Base-by-base conservation (phyloP, 2,888 invertebrate species). In the Apotomis betuletana region DNA sequence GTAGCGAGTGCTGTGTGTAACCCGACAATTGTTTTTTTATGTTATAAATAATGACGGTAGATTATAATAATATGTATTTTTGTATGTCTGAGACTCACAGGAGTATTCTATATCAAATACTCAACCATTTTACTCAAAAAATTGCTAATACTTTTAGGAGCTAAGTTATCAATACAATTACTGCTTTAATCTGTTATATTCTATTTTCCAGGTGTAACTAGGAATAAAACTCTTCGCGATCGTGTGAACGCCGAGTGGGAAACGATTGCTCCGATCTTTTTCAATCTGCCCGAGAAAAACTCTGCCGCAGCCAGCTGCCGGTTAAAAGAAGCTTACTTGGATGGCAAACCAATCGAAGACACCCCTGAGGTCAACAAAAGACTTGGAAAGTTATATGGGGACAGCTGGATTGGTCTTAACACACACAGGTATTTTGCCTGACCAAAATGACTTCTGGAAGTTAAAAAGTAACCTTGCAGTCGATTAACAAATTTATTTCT, bases 251-350 rank as follows among this genome's bases (percentile, higher is more conserved):
- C 89, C 0, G 90, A 96, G 55, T 96, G 96, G 90, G 92, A 95
- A 3, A 86, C 87, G 52, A 76, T 95, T 13, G 96, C 96, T 0
- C 96, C 96, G 0, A 94, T 96, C 38, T 92, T 94, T 4, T 96
- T 96, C 79, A 95, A 94, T 73, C 94, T 96, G 76, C 93, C 94
- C 5, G 89, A 92, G 5, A 92, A 94, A 0, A 90, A 93, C 72
- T 91, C 95, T 0, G 85, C 85, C 15, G 83, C 88, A 3, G 94
- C 95, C 0, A 94, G 94, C 54, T 85, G 85, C 51, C 90, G 90
- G 38, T 80, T 96, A 3, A 92, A 90, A 69, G 83, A 86, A 5
- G 91, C 89, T 67, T 95, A 95, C 67, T 65, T 87, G 0, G 76
- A 75, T 0, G 77, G 75, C 59, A 82, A 87, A 71, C 80, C 85